phyloP scores from a whole-genome alignment of 2,797 vertebrate genomes.

The Diglossa cyanea region DNA sequence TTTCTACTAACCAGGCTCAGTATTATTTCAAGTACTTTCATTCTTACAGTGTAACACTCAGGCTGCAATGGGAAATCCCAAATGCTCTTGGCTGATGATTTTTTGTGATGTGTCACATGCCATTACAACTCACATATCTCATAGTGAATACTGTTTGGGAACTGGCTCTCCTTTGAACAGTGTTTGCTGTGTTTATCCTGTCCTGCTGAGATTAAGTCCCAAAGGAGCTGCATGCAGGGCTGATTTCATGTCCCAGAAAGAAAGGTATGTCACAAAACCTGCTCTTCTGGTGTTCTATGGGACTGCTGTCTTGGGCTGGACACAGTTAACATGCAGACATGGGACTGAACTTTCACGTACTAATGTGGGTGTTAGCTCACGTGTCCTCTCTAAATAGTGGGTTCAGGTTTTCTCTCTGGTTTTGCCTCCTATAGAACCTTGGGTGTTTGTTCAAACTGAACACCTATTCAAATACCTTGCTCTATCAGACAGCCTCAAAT shows the following conservation, averaged over 20 bases:
- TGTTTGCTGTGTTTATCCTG: neutral
- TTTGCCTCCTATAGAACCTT: neutral
- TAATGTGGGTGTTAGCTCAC: neutral
- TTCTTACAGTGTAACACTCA: neutral
- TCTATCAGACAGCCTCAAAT: neutral
- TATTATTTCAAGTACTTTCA: neutral
- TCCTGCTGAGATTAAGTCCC: neutral
- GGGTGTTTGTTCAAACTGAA: neutral
- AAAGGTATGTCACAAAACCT: conserved; percentile 15
- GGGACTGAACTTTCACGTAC: neutral
- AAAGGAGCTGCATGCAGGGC: neutral
- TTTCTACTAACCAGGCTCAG: neutral
- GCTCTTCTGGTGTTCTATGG: neutral
- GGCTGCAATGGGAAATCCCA: neutral
- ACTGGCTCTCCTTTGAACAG: rapidly evolving
- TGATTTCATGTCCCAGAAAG: neutral
- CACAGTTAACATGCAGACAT: neutral
- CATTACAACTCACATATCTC: neutral
- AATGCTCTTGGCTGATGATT: neutral
- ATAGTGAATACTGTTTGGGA: neutral
- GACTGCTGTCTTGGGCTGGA: neutral
- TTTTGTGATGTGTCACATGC: neutral
- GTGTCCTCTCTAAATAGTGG: neutral
- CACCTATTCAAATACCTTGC: conserved; percentile 22
- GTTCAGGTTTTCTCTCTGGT: neutral